phyloP scores from a whole-genome alignment of 2,113 vertebrate species.

The Xenotilapia flavipinnis region DNA sequence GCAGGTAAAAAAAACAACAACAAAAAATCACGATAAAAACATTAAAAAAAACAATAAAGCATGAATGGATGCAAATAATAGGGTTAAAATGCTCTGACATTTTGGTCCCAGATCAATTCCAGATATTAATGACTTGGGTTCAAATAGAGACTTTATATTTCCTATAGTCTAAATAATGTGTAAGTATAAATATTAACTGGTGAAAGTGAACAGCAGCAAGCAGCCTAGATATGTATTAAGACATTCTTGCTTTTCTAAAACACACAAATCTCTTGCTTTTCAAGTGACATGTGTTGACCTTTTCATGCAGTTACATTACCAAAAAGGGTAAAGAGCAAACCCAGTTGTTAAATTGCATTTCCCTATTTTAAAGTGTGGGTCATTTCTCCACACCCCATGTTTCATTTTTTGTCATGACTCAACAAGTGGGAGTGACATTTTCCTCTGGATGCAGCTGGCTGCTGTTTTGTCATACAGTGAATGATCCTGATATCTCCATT shows the following conservation, averaged over 20 bases:
- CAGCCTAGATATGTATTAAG: background rate
- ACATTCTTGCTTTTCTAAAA: background rate
- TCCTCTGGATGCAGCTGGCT: background rate
- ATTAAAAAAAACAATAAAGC: rapidly evolving
- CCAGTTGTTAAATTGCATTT: background rate
- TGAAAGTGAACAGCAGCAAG: background rate
- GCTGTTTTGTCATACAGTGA: background rate
- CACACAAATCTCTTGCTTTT: background rate
- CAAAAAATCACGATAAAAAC: background rate
- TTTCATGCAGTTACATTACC: background rate
- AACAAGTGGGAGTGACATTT: background rate
- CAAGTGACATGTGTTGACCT: background rate
- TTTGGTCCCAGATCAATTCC: background rate
- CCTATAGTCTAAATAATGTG: background rate
- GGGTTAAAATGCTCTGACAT: background rate
- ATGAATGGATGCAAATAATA: background rate
- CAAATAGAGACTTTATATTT: background rate
- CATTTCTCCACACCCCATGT: background rate
- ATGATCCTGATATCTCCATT: background rate
- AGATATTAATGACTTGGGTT: background rate
- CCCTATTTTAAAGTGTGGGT: background rate
- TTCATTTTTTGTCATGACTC: conserved; percentile 33
- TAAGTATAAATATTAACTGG: background rate
- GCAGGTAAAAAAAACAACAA: background rate
- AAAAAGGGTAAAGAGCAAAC: background rate